A percentile compares a stretch with the other conserved stretches of the same genome.
Conservation (phyloP, 2,888 invertebrate species). For the Aphodius granarius region DNA sequence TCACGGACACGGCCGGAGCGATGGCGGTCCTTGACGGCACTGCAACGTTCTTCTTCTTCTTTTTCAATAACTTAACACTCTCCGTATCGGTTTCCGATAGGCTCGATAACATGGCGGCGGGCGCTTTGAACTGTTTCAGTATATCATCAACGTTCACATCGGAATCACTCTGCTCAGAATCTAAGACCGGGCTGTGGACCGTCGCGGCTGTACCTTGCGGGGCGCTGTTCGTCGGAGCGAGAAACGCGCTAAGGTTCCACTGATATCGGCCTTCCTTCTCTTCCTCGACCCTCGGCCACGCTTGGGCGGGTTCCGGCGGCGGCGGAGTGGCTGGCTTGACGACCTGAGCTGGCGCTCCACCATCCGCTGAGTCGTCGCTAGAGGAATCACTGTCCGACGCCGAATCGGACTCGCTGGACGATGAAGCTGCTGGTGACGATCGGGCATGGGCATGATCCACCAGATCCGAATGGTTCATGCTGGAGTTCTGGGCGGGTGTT, state of each 20-base stretch:
- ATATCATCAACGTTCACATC: conserved; percentile 50
- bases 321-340: conserved; percentile 37
- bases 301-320: conserved; percentile 38
- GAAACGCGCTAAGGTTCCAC: conserved; percentile 55
- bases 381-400: conserved; percentile 60
- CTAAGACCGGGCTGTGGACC: not conserved
- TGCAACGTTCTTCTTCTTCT: conserved; percentile 29
- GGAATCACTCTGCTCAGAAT: conserved; percentile 33
- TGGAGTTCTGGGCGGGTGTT: conserved; percentile 54
- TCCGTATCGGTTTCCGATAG: conserved; percentile 58
- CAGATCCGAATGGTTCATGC: conserved; percentile 37
- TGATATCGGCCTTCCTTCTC: conserved; percentile 41
- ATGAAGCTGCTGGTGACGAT: conserved; percentile 58
- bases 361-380: conserved; percentile 59
- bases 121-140: conserved; percentile 38
- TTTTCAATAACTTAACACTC: conserved; percentile 27
- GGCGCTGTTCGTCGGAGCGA: conserved; percentile 31
- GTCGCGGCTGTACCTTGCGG: conserved; percentile 29
- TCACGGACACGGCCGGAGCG: conserved; percentile 43
- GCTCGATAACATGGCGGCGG: conserved; percentile 57
- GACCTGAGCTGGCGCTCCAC: conserved; percentile 36
- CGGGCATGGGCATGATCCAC: conserved; percentile 52
- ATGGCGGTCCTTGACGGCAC: conserved; percentile 40
- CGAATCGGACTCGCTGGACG: conserved; percentile 66
- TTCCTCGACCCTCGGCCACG: conserved; percentile 53